These are phyloP conservation scores for Sarcophilus harrisii DNA, from an alignment of 2,797 vertebrate genomes.

Conservation along the genomic window DNA sequence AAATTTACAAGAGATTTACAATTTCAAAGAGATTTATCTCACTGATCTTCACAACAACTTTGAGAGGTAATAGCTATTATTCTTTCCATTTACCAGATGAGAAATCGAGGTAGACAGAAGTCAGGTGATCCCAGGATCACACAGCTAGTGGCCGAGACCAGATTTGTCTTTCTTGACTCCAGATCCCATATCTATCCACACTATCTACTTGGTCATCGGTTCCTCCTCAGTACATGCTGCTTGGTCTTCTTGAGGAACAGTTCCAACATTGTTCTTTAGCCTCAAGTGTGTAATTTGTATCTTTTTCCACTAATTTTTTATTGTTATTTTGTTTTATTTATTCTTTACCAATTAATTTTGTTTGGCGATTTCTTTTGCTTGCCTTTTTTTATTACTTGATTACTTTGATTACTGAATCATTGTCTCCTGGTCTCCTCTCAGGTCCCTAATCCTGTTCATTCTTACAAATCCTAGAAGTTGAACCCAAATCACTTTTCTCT, in stretches of 20 bases:
- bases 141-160: neutral
- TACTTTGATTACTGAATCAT: neutral
- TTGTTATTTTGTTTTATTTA: neutral
- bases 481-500: neutral
- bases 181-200: neutral
- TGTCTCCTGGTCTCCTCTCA: neutral
- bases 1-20: too few species aligned
- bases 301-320: neutral
- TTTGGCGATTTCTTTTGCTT: neutral
- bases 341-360: neutral
- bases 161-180: neutral
- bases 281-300: neutral
- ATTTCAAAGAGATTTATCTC: neutral
- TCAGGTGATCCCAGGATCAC: neutral
- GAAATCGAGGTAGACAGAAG: neutral
- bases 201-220: neutral
- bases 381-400: neutral
- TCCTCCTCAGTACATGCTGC: neutral
- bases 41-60: neutral
- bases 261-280: neutral
- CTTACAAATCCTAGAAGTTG: neutral
- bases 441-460: neutral
- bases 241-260: neutral
- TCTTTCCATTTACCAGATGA: neutral
- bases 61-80: neutral